A percentile compares a stretch with the other conserved stretches of the same genome.
Evolutionary conservation across 2,797 vertebrate genomes (phyloP).

Genomic region (Scolopax rusticola): DNA sequence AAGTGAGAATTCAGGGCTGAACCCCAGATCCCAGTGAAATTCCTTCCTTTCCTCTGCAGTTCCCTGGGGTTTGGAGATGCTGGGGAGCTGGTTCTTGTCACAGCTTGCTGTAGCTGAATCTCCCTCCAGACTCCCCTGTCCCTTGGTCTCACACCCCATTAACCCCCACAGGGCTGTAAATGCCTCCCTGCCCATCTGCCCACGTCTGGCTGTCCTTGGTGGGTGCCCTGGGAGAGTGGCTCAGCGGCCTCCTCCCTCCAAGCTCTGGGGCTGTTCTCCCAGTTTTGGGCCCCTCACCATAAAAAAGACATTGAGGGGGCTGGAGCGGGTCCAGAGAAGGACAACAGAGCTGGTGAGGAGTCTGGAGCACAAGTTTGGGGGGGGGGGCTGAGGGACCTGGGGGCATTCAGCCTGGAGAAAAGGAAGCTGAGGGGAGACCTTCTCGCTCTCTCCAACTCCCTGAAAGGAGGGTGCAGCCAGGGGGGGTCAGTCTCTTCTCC

Average conservation of each 20-base stretch:
- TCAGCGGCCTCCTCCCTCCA: background rate
- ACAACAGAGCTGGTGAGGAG: too few species aligned
- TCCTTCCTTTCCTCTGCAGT: background rate
- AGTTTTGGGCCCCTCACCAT: too few species aligned
- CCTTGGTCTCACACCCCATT: fast-evolving
- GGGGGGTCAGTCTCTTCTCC: too few species aligned
- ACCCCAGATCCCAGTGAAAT: fast-evolving
- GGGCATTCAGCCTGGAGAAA: too few species aligned
- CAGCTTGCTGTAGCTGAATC: background rate
- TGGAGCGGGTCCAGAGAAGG: too few species aligned
- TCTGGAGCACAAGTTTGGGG: too few species aligned
- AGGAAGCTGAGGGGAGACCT: too few species aligned
- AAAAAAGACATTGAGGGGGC: too few species aligned
- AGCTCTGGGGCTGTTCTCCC: background rate
- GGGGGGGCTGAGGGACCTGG: too few species aligned
- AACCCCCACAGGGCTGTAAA: fast-evolving
- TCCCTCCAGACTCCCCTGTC: background rate
- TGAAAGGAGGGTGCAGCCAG: too few species aligned
- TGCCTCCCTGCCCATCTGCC: background rate
- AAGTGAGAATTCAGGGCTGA: background rate
- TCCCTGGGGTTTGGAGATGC: background rate
- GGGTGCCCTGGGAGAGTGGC: background rate
- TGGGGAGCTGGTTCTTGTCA: background rate
- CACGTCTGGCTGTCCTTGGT: fast-evolving
- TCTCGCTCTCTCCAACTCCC: too few species aligned